Base-by-base conservation (phyloP, 2,888 invertebrate species). In the Chymomyza amoena region DNA sequence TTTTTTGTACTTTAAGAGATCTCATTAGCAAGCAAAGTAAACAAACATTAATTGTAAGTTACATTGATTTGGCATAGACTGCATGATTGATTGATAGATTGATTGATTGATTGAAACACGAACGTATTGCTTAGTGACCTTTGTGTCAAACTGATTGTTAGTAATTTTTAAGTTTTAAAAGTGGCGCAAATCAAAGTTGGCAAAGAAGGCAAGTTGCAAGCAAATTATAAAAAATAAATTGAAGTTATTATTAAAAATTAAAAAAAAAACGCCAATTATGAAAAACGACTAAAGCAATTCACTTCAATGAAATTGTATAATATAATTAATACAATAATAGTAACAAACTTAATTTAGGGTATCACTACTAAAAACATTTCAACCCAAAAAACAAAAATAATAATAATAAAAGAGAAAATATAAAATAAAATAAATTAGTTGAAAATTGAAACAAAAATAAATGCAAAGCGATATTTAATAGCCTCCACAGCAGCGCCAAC, bases 1-100 rank as follows among this genome's bases (percentile, higher is more conserved):
- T 80, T 88, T 87, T 82, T 84, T 81, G 75, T 84, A 84, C 84
- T 84, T 79, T 87, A 86, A 87, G 88, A 77, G 75, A 86, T 84
- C 88, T 86, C 81, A 84, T 77, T 78, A 74, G 73, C 15, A 57
- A 25, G 32, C 32, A 20, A 25, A 57, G 7, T 20, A 57, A 20
- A 10, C 6, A 39, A 51, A 63, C 18, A 7, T 36, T 36, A 36
- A 61, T 36, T 61, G n/a, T 87, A 87, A 84, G 81, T 68, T 70
- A 62, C 70, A 72, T 86, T 88, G 87, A 84, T 79, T 87, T 87
- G 84, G 88, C 84, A 84, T 75, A 84, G 83, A 84, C 83, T 87
- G 83, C 32, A 32, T 20, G 25, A 76, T 73, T 68, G 72, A 73
- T 72, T 70, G 61, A 78, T 81, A 52, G 56, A 63, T 64, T 59